phyloP scores from a whole-genome alignment of 2,888 invertebrate species.

The Emmelina monodactyla region DNA sequence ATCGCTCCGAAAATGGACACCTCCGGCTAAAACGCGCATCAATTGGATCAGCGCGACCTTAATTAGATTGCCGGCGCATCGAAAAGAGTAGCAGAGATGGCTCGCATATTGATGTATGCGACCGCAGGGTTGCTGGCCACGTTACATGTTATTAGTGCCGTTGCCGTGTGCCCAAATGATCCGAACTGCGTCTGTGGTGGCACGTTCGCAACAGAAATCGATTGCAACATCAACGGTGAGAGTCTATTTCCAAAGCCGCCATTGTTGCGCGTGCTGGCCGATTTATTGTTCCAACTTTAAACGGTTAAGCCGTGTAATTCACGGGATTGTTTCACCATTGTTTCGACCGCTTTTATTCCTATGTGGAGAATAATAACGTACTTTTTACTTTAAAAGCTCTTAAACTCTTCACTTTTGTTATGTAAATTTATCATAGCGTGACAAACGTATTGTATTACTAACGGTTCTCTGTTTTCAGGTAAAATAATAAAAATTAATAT shows the following conservation, averaged over 20 bases:
- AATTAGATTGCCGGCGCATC: slow-evolving; percentile 11
- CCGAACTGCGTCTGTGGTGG: slow-evolving; percentile 60
- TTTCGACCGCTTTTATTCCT: too few species aligned
- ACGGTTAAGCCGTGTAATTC: too few species aligned
- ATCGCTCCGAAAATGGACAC: background rate
- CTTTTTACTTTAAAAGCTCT: background rate
- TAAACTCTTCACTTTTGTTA: background rate
- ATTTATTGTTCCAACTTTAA: too few species aligned
- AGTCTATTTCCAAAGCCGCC: slow-evolving; percentile 15
- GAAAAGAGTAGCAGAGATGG: slow-evolving; percentile 28
- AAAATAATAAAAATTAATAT: slow-evolving; percentile 45
- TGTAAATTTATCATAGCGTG: too few species aligned
- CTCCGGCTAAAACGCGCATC: background rate
- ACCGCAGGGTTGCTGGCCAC: slow-evolving; percentile 39
- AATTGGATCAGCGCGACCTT: too few species aligned
- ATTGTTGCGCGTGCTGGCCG: background rate
- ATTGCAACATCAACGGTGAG: slow-evolving; percentile 60
- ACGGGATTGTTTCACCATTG: too few species aligned
- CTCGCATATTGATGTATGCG: slow-evolving; percentile 34
- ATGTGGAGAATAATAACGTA: background rate
- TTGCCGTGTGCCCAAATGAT: slow-evolving; percentile 46
- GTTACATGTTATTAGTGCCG: slow-evolving; percentile 38
- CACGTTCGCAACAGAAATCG: slow-evolving; percentile 50
- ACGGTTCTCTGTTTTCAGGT: too few species aligned
- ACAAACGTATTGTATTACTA: too few species aligned